Evolutionary conservation across 2,113 vertebrate genomes (phyloP), one percentile per base, ranked within the genome.

Genomic region (Pollachius pollachius): DNA sequence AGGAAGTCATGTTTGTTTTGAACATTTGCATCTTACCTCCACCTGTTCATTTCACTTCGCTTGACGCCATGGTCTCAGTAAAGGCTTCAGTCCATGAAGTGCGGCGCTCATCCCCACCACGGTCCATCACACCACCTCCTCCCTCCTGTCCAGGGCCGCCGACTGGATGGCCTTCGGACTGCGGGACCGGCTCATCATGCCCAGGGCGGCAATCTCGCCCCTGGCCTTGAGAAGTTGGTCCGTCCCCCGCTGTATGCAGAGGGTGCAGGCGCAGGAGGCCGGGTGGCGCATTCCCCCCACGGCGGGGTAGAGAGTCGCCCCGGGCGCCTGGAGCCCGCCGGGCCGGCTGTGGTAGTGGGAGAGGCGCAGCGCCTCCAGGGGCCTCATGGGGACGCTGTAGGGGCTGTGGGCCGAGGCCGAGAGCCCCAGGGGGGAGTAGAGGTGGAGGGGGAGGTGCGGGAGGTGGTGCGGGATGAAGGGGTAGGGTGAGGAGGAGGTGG

Each of bases 161-260:
- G 76, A 52, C 73, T 77, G 78, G 15, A 54, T 71, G 59, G 73
- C 18, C 67, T 89, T 85, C 13, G 84, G 66, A 64, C 71, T 82
- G 0, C 0, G 73, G 3, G 76, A 18, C 13, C 64, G 75, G 75
- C 64, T 81, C 61, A 48, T 12, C 41, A 48, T 78, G 41, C 60
- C 81, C 82, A 84, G 61, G 2, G 65, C 52, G 27, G 52, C 58
- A 12, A 57, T 52, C 61, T 77, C 85, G 65, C 73, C 78, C 71
- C 83, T 72, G 30, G 69, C 73, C 70, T 89, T 91, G 18, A 79
- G 74, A 57, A 88, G 72, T 5, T 88, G 84, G 17, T 91, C 90
- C 64, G 82, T 56, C 57, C 83, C 81, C 89, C 88, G 89, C 63
- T 88, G 85, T n/a, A 87, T 70, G 63, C 90, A 92, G 3, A 89